Conservation (phyloP, 2,113 vertebrate genomes). For the Gallinago jamesoni region DNA sequence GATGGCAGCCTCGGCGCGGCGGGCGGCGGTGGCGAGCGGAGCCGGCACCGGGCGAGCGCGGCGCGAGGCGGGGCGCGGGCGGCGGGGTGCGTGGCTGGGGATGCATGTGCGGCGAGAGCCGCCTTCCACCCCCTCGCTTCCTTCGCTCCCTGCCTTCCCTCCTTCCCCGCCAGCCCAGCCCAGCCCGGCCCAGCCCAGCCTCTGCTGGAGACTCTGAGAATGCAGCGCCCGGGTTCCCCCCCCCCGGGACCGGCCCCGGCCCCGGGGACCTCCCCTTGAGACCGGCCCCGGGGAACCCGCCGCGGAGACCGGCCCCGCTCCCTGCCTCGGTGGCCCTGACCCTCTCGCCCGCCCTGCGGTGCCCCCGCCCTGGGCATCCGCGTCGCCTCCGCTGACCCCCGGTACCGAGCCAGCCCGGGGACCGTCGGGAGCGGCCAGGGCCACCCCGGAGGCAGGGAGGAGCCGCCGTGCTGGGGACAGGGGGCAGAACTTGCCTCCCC, state of each 20-base stretch:
- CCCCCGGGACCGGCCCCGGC: slow-evolving; percentile 10
- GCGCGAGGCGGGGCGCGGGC: slow-evolving; percentile 49
- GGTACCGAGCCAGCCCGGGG: background rate
- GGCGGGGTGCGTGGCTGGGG: slow-evolving; percentile 11
- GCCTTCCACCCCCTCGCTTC: background rate
- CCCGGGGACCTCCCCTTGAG: background rate
- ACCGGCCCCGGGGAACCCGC: background rate
- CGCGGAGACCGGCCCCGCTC: background rate
- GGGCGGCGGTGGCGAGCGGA: background rate
- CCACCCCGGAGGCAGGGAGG: background rate
- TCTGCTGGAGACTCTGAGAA: slow-evolving; percentile 80
- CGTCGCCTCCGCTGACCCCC: background rate
- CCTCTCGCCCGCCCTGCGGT: background rate
- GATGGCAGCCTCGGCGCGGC: too few species aligned
- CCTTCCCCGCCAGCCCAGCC: slow-evolving; percentile 40
- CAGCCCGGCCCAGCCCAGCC: slow-evolving; percentile 56
- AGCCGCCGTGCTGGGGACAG: background rate
- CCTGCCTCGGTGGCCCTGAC: background rate
- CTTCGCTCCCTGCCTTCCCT: slow-evolving; percentile 60
- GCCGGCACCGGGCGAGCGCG: background rate
- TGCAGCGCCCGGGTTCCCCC: slow-evolving; percentile 56
- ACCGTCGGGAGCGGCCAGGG: background rate
- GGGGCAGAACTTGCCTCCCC: background rate
- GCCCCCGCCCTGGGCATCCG: background rate
- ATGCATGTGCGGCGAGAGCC: slow-evolving; percentile 11